Percentiles rank a stretch among this genome's conserved stretches.
These are phyloP conservation scores for Drosophila paramelanica DNA, from an alignment of 2,888 invertebrate genomes.

Conservation along the genomic window DNA sequence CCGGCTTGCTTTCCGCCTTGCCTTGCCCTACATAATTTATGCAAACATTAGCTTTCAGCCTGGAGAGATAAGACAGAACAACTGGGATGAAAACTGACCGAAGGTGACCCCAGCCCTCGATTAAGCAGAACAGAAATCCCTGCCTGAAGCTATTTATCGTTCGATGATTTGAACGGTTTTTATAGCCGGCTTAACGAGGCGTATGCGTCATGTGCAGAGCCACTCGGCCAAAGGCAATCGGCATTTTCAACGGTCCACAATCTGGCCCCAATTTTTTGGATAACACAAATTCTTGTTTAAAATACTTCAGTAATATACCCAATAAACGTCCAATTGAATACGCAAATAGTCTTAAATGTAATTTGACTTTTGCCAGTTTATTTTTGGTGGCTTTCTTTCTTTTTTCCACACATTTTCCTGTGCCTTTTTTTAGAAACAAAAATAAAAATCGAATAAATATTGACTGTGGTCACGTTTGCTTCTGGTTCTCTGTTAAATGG, in stretches of 20 bases:
- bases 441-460: conserved; percentile 35
- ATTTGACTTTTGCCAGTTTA: conserved; percentile 17
- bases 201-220: conserved; percentile 57
- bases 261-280: conserved; percentile 17
- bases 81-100: conserved; percentile 41
- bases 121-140: conserved; percentile 36
- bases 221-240: conserved; percentile 4
- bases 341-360: conserved; percentile 31
- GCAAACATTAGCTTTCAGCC: conserved; percentile 68
- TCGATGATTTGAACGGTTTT: conserved; percentile 59
- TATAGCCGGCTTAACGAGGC: conserved; percentile 68
- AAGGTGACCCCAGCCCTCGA: conserved; percentile 29
- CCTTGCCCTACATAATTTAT: conserved; percentile 70
- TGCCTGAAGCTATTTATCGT: conserved; percentile 46
- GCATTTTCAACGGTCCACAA: conserved; percentile 7
- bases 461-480: conserved; percentile 73
- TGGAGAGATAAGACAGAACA: conserved; percentile 48
- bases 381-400: background rate
- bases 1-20: conserved; percentile 58
- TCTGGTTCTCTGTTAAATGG: conserved; percentile 58
- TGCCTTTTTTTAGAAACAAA: conserved; percentile 10
- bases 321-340: conserved; percentile 48
- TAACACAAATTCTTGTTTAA: conserved; percentile 53
- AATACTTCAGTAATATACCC: conserved; percentile 40
- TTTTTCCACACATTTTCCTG: conserved; percentile 5